Evolutionary conservation across 2,888 invertebrate genomes (phyloP), one percentile per base, ranked within the genome.

Genomic region (Drosophila cognata): DNA sequence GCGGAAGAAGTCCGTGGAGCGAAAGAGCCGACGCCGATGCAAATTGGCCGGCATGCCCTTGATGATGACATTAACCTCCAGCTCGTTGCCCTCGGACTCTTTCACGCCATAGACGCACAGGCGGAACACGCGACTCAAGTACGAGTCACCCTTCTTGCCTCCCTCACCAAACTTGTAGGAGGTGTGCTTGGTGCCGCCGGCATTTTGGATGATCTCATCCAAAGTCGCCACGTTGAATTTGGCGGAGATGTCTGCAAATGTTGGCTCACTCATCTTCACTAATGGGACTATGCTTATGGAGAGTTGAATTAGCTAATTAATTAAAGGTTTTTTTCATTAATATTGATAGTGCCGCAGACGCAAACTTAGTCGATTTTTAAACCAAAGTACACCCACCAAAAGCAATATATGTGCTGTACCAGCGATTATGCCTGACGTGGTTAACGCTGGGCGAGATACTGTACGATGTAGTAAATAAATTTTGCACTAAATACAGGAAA

Each of bases 11-110:
- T 95, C 96, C 4, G 93, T 88, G 46, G 95, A 95, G 66, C 95
- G 94, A 81, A 94, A 96, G 0, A 96, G 95, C 35, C 95, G 95
- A 0, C 95, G 94, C 35, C 96, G 92, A 0, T 94, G 95, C 1
- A 94, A 71, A 83, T 95, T 96, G 60, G 94, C 94, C 0, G 96
- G 96, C 78, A 96, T 94, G n/a, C 94, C 94, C 91, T 96, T 96
- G 0, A 95, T 93, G 18, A 96, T 93, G 0, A 96, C 92, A 85
- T 94, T 95, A 0, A 95, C 91, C 71, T 91, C 87, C n/a, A 91
- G 18, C 6, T 77, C 52, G 7, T 74, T 46, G 25, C 68, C 72
- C 10, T 72, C 77, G 5, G 70, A 50, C 38, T 90, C 89, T 38
- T 91, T 86, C 0, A 89, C 75, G 2, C 95, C 93, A 56, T 81